Percentiles rank a stretch among this genome's conserved stretches.
Conservation (phyloP, 2,888 invertebrate species). For the Chrysolina haemoptera region DNA sequence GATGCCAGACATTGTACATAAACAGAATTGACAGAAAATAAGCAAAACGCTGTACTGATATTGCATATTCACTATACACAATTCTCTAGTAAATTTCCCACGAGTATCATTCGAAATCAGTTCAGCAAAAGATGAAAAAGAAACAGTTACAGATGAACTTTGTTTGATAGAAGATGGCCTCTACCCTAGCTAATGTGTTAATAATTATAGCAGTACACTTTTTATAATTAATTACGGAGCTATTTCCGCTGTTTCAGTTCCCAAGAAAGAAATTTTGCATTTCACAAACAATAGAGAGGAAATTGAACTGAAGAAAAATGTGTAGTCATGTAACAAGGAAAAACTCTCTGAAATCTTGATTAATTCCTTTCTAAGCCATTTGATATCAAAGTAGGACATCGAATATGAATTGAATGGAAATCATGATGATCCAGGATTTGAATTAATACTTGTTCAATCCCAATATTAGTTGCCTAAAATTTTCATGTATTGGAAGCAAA, state of each 20-base stretch:
- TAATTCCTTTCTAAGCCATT: background rate
- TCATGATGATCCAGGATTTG: too few species aligned
- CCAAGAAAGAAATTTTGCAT: conserved; percentile 53
- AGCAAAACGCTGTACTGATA: too few species aligned
- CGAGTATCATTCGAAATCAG: background rate
- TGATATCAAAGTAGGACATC: background rate
- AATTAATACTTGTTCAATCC: too few species aligned
- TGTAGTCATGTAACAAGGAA: background rate
- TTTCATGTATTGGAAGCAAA: too few species aligned
- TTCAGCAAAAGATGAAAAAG: conserved; percentile 3
- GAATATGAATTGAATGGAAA: too few species aligned
- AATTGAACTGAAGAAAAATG: conserved; percentile 18
- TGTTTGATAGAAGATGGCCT: conserved; percentile 43
- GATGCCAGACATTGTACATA: too few species aligned
- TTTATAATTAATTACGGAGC: conserved; percentile 53
- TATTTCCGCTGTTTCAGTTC: conserved; percentile 56
- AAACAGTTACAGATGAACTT: conserved; percentile 43
- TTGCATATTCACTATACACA: too few species aligned
- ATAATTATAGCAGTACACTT: conserved; percentile 55
- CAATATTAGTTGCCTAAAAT: too few species aligned
- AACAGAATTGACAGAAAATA: too few species aligned
- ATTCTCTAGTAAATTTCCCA: background rate
- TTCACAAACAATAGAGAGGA: conserved; percentile 49
- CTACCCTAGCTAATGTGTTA: conserved; percentile 53
- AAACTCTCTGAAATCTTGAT: background rate